Evolutionary conservation across 2,797 vertebrate species (phyloP).

Genomic region (Passerculus sandwichensis): DNA sequence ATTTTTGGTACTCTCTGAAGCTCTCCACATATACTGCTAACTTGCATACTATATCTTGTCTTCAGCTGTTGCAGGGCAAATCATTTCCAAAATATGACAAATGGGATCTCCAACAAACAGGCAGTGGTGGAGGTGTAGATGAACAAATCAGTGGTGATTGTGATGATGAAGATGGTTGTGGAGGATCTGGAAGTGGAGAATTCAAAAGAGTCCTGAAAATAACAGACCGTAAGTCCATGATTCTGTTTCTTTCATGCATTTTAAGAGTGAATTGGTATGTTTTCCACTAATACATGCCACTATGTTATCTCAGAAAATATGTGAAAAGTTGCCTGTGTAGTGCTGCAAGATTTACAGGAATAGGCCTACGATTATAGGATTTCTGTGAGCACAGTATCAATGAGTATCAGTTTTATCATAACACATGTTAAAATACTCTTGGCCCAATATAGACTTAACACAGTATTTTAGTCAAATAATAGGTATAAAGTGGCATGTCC

Average conservation of each 20-base stretch:
- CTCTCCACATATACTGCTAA: not conserved
- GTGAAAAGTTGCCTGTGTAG: not conserved
- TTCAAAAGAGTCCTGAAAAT: conserved; percentile 72
- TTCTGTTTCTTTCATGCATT: not conserved
- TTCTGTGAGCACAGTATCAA: not conserved
- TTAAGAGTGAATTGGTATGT: not conserved
- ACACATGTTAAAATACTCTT: not conserved
- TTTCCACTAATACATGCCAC: not conserved
- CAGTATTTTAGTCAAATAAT: not conserved
- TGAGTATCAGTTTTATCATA: not conserved
- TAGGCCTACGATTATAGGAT: not conserved
- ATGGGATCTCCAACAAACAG: conserved; percentile 69
- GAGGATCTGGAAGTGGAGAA: conserved; percentile 83
- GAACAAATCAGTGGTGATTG: conserved; percentile 86
- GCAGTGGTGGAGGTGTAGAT: conserved; percentile 56
- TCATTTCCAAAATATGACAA: conserved; percentile 81
- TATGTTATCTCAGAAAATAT: not conserved
- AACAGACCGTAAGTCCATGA: conserved; percentile 81
- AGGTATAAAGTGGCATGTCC: not conserved
- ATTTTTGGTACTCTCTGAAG: not conserved
- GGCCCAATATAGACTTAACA: not conserved
- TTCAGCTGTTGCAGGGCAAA: conserved; percentile 85
- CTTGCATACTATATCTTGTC: not conserved
- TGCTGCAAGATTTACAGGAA: not conserved
- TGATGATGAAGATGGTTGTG: conserved; percentile 89